phyloP scores from a whole-genome alignment of 2,113 vertebrate species.

The Leucoraja erinaceus region DNA sequence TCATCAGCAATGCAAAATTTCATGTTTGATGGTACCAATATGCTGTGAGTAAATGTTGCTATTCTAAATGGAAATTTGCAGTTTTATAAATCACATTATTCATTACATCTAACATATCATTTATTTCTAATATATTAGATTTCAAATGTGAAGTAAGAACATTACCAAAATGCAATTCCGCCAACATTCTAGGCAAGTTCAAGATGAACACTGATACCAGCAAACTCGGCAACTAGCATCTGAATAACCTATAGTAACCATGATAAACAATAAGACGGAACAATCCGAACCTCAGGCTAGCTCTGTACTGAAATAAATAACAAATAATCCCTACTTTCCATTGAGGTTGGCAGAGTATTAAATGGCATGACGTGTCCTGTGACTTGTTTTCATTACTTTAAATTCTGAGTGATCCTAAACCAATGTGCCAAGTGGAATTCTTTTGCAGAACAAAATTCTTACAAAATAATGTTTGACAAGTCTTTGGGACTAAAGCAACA shows the following conservation, averaged over 20 bases:
- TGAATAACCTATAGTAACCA: neutral
- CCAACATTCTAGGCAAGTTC: neutral
- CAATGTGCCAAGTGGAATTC: neutral
- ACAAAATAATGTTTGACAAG: neutral
- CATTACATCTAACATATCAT: neutral
- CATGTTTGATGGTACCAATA: too few species aligned
- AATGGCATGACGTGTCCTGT: conserved; percentile 1
- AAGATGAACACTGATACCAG: neutral
- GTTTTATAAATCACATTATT: neutral
- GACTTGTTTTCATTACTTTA: neutral
- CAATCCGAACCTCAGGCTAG: neutral
- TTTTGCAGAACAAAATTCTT: neutral
- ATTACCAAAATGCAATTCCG: neutral
- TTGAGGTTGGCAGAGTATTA: neutral
- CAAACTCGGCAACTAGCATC: neutral
- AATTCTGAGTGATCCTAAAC: neutral
- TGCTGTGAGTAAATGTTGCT: neutral
- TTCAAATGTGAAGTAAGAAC: neutral
- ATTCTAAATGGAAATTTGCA: neutral
- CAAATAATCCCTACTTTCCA: neutral
- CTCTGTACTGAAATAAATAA: neutral
- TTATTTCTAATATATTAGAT: neutral
- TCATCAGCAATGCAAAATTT: neutral
- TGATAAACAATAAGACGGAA: neutral
- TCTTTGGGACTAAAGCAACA: neutral